These are phyloP conservation scores for Amia ocellicauda DNA, from an alignment of 2,113 vertebrate genomes.

Conservation along the genomic window DNA sequence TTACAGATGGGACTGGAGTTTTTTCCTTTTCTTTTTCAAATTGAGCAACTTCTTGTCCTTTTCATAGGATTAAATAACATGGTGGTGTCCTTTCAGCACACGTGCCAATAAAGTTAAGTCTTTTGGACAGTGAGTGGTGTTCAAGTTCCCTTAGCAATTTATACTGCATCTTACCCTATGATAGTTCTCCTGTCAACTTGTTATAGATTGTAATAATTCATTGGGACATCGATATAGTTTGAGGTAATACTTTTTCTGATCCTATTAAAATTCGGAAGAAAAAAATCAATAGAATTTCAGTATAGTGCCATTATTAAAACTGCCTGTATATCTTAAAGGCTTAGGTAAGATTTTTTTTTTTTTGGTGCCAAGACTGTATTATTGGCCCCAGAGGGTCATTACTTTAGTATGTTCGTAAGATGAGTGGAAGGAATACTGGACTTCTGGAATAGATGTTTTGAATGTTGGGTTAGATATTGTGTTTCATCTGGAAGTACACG, in stretches of 20 bases:
- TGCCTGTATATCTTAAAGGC: background rate
- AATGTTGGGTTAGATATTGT: too few species aligned
- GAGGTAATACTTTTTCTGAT: background rate
- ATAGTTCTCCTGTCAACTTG: background rate
- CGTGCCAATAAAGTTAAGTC: too few species aligned
- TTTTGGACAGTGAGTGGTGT: too few species aligned
- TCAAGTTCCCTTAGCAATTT: too few species aligned
- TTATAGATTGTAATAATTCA: constrained; percentile 5
- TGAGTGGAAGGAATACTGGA: too few species aligned
- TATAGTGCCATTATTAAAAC: background rate
- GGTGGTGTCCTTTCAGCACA: too few species aligned
- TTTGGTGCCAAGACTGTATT: background rate
- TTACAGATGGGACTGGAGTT: too few species aligned
- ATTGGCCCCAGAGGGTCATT: background rate
- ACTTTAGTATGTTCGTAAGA: background rate
- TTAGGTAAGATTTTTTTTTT: background rate
- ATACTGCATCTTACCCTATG: background rate
- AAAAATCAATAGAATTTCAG: background rate
- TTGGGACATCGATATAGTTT: background rate
- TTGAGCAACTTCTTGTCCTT: too few species aligned
- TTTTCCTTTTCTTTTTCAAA: too few species aligned
- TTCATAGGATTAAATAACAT: too few species aligned
- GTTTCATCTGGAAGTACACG: background rate
- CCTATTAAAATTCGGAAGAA: constrained; percentile 1
- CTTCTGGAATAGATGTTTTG: too few species aligned